Conservation (phyloP, 2,888 invertebrate genomes). For the Esperia sulphurella region DNA sequence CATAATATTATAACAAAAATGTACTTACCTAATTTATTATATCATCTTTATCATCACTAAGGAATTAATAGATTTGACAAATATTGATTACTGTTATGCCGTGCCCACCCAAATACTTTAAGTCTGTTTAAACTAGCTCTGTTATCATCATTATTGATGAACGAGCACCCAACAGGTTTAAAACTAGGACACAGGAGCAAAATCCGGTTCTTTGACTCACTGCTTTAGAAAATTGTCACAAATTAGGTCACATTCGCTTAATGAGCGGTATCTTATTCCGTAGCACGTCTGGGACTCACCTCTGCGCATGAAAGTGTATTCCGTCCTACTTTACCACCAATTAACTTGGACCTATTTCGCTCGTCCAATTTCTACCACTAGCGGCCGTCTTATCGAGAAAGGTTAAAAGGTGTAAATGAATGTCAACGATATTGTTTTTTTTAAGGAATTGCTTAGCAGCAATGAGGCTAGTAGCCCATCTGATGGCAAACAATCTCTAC, state of each 20-base stretch:
- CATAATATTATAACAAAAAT: no score
- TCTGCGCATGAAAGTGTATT: conserved; percentile 32
- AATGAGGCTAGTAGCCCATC: no score
- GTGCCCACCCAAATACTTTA: no score
- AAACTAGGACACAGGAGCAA: conserved; percentile 8
- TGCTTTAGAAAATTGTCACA: conserved; percentile 33
- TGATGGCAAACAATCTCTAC: no score
- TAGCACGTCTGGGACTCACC: conserved; percentile 36
- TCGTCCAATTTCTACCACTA: neutral
- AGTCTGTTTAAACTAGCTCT: no score
- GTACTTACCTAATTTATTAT: no score
- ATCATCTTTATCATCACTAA: no score
- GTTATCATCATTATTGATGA: no score
- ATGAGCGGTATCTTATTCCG: conserved; percentile 36
- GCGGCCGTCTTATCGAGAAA: conserved; percentile 4
- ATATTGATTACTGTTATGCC: no score
- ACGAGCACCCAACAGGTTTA: conserved; percentile 22
- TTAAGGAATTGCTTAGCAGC: no score
- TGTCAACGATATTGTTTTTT: neutral
- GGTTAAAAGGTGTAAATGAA: neutral
- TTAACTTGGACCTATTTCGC: conserved; percentile 8
- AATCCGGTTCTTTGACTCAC: conserved; percentile 16
- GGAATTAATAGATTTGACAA: no score
- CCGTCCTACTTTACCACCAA: conserved; percentile 21
- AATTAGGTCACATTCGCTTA: conserved; percentile 46